These are phyloP conservation scores for Drosophila pseudoananassae DNA, from an alignment of 1,140 invertebrate genomes.

Conservation along the genomic window DNA sequence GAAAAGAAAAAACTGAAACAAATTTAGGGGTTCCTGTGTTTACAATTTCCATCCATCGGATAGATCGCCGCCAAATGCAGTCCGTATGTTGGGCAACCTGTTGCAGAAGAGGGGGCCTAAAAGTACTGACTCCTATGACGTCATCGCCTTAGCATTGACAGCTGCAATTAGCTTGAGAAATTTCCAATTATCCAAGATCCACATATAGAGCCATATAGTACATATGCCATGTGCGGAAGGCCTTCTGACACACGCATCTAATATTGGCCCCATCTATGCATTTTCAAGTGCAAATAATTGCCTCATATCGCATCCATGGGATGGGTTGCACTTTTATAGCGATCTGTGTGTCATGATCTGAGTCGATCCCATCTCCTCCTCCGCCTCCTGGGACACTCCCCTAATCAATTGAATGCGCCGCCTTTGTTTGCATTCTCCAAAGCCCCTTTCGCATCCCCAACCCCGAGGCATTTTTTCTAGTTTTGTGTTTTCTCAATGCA, in stretches of 20 bases:
- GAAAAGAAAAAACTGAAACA: conserved; percentile 21
- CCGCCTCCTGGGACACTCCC: conserved; percentile 32
- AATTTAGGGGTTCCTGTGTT: conserved; percentile 45
- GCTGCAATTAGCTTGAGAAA: conserved; percentile 71
- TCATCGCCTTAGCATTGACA: conserved; percentile 40
- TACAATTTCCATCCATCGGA: conserved; percentile 35
- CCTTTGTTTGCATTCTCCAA: conserved; percentile 63
- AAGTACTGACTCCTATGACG: conserved; percentile 36
- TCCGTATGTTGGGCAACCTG: conserved; percentile 61
- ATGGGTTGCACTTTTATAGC: conserved; percentile 54
- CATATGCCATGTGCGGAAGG: conserved; percentile 44
- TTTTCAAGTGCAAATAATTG: conserved; percentile 70
- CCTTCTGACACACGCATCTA: conserved; percentile 47
- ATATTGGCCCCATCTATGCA: conserved; percentile 30
- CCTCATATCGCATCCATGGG: conserved; percentile 34
- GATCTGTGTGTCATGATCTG: conserved; percentile 3
- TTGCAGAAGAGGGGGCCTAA: conserved; percentile 27
- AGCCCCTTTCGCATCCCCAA: conserved; percentile 6
- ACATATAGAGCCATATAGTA: not conserved
- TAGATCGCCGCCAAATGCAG: conserved; percentile 45
- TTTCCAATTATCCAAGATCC: conserved; percentile 43
- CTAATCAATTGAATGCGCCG: conserved; percentile 72
- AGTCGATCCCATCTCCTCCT: conserved; percentile 14
- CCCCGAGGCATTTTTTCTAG: conserved; percentile 29
- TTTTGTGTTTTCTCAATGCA: conserved; percentile 61